A percentile compares a stretch with the other conserved stretches of the same genome.
Conservation (phyloP, 2,888 invertebrate genomes). For the Caradrina kadenii region DNA sequence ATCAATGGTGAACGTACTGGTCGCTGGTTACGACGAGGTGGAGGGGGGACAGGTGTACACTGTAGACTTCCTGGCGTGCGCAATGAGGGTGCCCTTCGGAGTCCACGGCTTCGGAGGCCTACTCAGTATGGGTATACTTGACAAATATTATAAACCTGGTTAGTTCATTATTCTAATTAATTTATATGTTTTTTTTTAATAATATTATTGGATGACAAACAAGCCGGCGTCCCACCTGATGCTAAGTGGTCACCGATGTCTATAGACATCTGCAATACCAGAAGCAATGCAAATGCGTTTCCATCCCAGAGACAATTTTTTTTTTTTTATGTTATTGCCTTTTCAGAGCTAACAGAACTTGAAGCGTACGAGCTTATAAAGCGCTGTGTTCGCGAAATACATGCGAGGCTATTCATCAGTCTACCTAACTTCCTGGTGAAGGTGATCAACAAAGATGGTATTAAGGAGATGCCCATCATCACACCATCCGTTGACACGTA, state of each 20-base stretch:
- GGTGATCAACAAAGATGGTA: constrained; percentile 95
- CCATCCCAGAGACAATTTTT: too few relatives aligned
- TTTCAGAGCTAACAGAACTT: constrained; percentile 92
- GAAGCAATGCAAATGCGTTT: too few relatives aligned
- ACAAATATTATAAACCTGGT: constrained; percentile 95
- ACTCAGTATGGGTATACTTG: constrained; percentile 96
- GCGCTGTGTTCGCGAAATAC: constrained; percentile 96
- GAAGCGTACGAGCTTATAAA: constrained; percentile 96
- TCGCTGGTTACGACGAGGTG: constrained; percentile 96
- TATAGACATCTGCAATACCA: too few relatives aligned
- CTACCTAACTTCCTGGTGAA: constrained; percentile 97
- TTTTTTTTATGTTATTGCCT: too few relatives aligned
- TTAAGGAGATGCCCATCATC: constrained; percentile 93
- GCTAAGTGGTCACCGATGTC: too few relatives aligned
- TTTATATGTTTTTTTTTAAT: too few relatives aligned
- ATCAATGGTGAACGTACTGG: constrained; percentile 93
- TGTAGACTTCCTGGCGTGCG: constrained; percentile 97
- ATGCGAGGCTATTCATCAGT: constrained; percentile 96
- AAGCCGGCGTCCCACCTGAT: too few relatives aligned
- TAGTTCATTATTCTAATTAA: constrained; percentile 62
- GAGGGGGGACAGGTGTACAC: constrained; percentile 95
- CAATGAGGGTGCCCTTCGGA: constrained; percentile 95
- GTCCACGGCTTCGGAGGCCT: constrained; percentile 98
- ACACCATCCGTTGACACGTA: constrained; percentile 68
- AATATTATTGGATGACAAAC: too few relatives aligned